Base-by-base conservation (phyloP, 2,113 vertebrate species). In the Dicrurus megarhynchus region DNA sequence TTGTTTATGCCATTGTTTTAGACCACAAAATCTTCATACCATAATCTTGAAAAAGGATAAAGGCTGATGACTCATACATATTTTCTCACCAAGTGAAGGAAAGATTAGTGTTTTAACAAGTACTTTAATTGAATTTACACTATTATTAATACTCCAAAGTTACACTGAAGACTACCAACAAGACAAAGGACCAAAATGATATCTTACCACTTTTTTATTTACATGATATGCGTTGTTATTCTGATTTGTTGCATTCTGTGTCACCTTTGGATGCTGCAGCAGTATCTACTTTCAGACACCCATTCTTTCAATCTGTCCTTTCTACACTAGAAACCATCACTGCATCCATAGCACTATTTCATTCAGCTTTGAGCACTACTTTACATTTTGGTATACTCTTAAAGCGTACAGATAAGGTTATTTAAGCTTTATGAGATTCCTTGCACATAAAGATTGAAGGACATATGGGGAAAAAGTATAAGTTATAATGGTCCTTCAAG, bases 161-260 rank as follows among this genome's bases (percentile, higher is more conserved):
- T 81, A 61, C 22, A 49, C 10, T 70, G 20, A 86, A 84, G n/a
- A 65, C 63, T 49, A 44, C 9, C 23, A 90, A 46, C 10, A 41
- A 50, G 37, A 74, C 30, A 13, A 75, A 82, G 13, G 16, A 85
- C 7, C 59, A 64, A 93, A 86, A 35, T 16, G 0, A 50, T 26
- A 19, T 80, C 64, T 76, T 23, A 79, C 3, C 4, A 30, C 28
- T 60, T 71, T 73, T 28, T 55, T 23, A 52, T 76, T 86, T 60
- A 24, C 10, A 28, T 16, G 13, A 24, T 26, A 32, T 1, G 5
- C 0, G 0, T 7, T 44, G 12, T n/a, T 90, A 26, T 13, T 74
- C 37, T 4, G 1, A 37, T 84, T 63, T 69, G 11, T 27, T 57
- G 28, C 49, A 46, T 35, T 61, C 35, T 64, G 20, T 61, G 49